Base-by-base conservation (phyloP, 2,888 invertebrate species). In the Dascillus cervinus region DNA sequence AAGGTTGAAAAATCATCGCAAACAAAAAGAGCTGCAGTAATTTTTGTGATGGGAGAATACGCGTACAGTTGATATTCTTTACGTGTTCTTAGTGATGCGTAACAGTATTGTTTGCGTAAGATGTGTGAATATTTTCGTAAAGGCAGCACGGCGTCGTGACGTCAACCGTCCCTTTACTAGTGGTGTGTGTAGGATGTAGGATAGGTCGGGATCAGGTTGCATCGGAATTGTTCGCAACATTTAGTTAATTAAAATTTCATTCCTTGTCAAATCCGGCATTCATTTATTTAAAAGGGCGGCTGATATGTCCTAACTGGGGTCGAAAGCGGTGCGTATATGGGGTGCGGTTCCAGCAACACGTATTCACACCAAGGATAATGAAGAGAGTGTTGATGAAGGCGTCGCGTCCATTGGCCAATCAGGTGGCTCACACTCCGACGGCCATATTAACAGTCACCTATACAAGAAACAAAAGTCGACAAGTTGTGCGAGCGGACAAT, bases 381-480 rank as follows among this genome's bases (percentile, higher is more conserved):
- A 41, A 46, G 37, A 39, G 39, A 37, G 41, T 38, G 37, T 42
- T 43, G 44, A 48, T 41, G 47, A 49, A 47, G 49, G 50, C 47
- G 46, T 46, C 37, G 36, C 41, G 37, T 35, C 38, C 33, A 44
- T 43, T 49, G 41, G 46, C 52, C 50, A 52, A 52, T 52, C 41
- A 42, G 44, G 42, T 49, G 38, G 22, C 44, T 41, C 30, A 32
- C 41, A 47, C 30, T 32, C 29, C 29, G 49, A 44, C 47, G 46
- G 51, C 51, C 49, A 51, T 51, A 41, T 49, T 51, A 47, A 48
- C 44, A 51, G 43, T 47, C 49, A 49, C 51, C 51, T 44, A 47
- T 46, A 39, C 38, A 42, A 47, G 46, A 44, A 47, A 48, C 44
- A 48, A 49, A 47, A 49, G 42, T 45, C 39, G 39, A 34, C 41